phyloP scores from a whole-genome alignment of 2,797 vertebrate genomes.

The Phyllotis vaccarum region DNA sequence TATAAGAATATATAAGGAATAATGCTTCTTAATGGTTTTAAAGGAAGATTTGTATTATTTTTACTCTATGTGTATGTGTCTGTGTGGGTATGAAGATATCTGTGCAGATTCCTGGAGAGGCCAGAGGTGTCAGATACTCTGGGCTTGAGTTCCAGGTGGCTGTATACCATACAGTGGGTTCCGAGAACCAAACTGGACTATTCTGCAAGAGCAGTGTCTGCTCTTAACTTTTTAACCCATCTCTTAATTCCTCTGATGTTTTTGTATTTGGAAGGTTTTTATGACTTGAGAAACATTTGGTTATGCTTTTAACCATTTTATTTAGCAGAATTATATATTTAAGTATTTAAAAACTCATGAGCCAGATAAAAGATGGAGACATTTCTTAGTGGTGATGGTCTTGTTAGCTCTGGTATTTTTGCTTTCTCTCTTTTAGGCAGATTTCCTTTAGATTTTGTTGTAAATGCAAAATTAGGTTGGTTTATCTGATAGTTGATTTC shows the following conservation, averaged over 20 bases:
- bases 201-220: neutral
- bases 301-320: constrained; percentile 46
- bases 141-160: neutral
- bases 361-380: constrained; percentile 17
- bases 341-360: constrained; percentile 43
- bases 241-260: neutral
- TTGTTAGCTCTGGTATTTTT: constrained; percentile 45
- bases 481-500: constrained; percentile 35
- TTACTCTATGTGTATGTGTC: neutral
- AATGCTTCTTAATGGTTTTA: constrained; percentile 36
- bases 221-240: no score
- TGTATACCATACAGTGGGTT: neutral
- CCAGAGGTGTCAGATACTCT: neutral
- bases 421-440: constrained; percentile 25
- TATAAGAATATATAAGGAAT: constrained; percentile 41
- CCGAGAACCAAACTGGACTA: neutral
- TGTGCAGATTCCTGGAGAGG: neutral
- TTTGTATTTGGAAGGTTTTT: constrained; percentile 31
- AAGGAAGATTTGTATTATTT: neutral
- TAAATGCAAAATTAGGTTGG: constrained; percentile 47
- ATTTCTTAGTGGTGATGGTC: constrained; percentile 50
- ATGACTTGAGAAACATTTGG: constrained; percentile 60
- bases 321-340: constrained; percentile 14
- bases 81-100: constrained; percentile 10
- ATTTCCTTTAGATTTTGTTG: constrained; percentile 58